Percentiles rank a stretch among this genome's conserved stretches.
These are phyloP conservation scores for Bombus pyrosoma DNA, from an alignment of 1,140 invertebrate species.

Conservation along the genomic window DNA sequence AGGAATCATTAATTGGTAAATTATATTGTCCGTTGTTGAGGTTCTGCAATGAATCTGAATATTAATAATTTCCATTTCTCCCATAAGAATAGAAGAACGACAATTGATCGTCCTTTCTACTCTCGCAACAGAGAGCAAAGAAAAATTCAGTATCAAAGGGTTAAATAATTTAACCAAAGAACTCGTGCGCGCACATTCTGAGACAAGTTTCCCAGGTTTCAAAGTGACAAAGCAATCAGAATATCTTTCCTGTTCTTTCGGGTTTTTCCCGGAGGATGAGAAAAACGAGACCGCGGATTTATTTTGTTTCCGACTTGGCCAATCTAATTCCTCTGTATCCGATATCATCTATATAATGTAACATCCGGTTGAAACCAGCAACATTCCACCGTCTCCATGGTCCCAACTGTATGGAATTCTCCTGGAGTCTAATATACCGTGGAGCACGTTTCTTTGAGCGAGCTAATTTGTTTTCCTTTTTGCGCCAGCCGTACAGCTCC, in stretches of 20 bases:
- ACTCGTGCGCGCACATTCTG: neutral
- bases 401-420: slow-evolving; percentile 35
- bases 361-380: slow-evolving; percentile 28
- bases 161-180: neutral
- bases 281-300: slow-evolving; percentile 27
- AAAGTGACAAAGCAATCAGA: neutral
- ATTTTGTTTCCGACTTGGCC: slow-evolving; percentile 2
- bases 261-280: neutral
- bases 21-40: no score
- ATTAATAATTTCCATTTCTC: no score
- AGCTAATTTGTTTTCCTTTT: slow-evolving; percentile 57
- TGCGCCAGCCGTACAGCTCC: slow-evolving; percentile 8
- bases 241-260: neutral
- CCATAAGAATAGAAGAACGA: no score
- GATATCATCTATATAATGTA: slow-evolving; percentile 37
- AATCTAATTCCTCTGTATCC: slow-evolving; percentile 37
- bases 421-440: slow-evolving; percentile 38
- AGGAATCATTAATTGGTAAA: no score
- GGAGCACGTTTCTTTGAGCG: slow-evolving; percentile 52
- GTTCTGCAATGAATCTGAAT: no score
- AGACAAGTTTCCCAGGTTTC: neutral
- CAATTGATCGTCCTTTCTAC: no score
- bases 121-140: no score
- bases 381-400: slow-evolving; percentile 6
- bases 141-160: neutral